phyloP scores from a whole-genome alignment of 2,888 invertebrate species.

The Troides helena region DNA sequence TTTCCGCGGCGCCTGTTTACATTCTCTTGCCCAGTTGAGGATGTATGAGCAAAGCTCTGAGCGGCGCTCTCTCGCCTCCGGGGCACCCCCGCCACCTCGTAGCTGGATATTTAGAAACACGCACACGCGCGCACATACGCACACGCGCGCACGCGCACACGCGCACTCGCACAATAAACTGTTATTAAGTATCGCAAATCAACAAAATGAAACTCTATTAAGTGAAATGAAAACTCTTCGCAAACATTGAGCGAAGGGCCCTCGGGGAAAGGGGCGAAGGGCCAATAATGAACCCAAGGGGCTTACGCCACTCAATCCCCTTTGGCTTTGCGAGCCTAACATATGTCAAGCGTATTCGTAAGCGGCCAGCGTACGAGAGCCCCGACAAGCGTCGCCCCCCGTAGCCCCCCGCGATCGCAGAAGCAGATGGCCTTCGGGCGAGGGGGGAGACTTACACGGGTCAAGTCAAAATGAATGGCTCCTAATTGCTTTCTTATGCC shows the following conservation, averaged over 20 bases:
- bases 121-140: too few species aligned
- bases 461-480: conserved; percentile 47
- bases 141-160: background rate
- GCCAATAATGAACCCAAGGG: conserved; percentile 72
- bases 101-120: too few species aligned
- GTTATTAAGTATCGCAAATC: conserved; percentile 40
- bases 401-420: background rate
- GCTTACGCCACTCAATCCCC: conserved; percentile 74
- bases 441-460: conserved; percentile 37
- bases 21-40: too few species aligned
- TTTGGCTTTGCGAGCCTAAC: conserved; percentile 60
- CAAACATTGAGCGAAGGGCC: conserved; percentile 61
- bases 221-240: conserved; percentile 59
- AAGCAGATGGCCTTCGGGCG: background rate
- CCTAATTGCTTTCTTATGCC: conserved; percentile 67
- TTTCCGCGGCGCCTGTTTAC: too few species aligned
- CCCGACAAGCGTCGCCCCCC: conserved; percentile 36
- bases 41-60: too few species aligned
- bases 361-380: conserved; percentile 40
- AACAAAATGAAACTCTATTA: conserved; percentile 49
- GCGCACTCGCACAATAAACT: background rate
- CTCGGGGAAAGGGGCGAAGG: conserved; percentile 59
- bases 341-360: conserved; percentile 64
- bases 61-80: too few species aligned
- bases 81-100: too few species aligned